A percentile compares a stretch with the other conserved stretches of the same genome.
Evolutionary conservation across 2,797 vertebrate species (phyloP).

Genomic region (Oreortyx pictus): DNA sequence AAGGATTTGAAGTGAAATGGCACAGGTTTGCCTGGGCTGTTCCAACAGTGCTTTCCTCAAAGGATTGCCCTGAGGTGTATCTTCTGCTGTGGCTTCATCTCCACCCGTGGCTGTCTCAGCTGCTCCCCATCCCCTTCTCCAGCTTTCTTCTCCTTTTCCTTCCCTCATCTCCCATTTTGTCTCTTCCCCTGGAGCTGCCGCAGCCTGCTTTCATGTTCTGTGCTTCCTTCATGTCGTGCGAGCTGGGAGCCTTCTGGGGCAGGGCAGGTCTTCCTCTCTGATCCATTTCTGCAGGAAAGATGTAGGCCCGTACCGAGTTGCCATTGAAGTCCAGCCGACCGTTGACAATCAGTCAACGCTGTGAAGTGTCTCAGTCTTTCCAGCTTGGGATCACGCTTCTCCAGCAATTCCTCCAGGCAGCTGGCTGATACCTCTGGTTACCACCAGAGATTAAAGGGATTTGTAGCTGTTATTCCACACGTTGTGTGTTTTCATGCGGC

Average conservation of each 20-base stretch:
- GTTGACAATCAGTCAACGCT: neutral
- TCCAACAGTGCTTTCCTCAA: neutral
- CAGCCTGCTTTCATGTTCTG: neutral
- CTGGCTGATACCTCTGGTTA: neutral
- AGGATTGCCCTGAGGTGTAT: neutral
- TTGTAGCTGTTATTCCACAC: conserved; percentile 5
- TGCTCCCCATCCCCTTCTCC: neutral
- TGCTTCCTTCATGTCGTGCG: neutral
- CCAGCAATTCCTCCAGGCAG: neutral
- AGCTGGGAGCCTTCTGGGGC: neutral
- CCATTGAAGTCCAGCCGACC: neutral
- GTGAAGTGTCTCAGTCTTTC: neutral
- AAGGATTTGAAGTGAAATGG: neutral
- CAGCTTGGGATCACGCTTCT: rapidly evolving
- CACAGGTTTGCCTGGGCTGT: neutral
- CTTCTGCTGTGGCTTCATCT: neutral
- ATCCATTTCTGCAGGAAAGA: neutral
- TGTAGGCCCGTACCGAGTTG: neutral
- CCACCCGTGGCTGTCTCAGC: rapidly evolving
- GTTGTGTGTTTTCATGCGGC: neutral
- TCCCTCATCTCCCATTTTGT: neutral
- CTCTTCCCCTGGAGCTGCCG: neutral
- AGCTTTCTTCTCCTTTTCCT: neutral
- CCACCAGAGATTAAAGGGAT: conserved; percentile 31
- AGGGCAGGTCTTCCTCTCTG: neutral